Conservation (phyloP, 2,113 vertebrate genomes). For the Tautogolabrus adspersus region DNA sequence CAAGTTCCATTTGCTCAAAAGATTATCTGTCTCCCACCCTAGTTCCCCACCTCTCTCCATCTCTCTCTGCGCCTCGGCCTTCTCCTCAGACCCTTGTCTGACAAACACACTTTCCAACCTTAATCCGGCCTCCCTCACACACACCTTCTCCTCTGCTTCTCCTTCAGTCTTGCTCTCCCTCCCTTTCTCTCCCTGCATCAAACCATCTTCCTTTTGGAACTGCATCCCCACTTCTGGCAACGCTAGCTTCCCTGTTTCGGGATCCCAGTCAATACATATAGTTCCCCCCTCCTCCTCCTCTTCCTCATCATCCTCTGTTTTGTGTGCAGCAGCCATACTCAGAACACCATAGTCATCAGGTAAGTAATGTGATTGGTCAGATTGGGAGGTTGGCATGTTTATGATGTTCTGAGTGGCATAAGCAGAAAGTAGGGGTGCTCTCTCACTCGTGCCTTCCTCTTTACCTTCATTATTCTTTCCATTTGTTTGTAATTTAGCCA, state of each 20-base stretch:
- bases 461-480: neutral
- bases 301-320: neutral
- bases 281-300: conserved; percentile 10
- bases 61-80: conserved; percentile 3
- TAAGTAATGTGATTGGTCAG: neutral
- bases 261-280: conserved; percentile 33
- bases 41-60: neutral
- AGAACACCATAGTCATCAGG: conserved; percentile 37
- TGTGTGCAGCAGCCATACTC: neutral
- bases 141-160: neutral
- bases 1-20: conserved; percentile 63
- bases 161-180: neutral
- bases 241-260: conserved; percentile 4
- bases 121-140: neutral
- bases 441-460: neutral
- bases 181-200: neutral
- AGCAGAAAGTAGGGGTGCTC: conserved; percentile 20
- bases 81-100: conserved; percentile 49
- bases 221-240: conserved; percentile 13
- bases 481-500: neutral
- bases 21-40: conserved; percentile 5
- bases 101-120: conserved; percentile 56
- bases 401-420: conserved; percentile 29
- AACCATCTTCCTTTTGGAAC: neutral
- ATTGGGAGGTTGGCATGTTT: neutral